Percentiles rank a stretch among this genome's conserved stretches.
Conservation (phyloP, 2,797 vertebrate genomes). For the Sarcophilus harrisii region DNA sequence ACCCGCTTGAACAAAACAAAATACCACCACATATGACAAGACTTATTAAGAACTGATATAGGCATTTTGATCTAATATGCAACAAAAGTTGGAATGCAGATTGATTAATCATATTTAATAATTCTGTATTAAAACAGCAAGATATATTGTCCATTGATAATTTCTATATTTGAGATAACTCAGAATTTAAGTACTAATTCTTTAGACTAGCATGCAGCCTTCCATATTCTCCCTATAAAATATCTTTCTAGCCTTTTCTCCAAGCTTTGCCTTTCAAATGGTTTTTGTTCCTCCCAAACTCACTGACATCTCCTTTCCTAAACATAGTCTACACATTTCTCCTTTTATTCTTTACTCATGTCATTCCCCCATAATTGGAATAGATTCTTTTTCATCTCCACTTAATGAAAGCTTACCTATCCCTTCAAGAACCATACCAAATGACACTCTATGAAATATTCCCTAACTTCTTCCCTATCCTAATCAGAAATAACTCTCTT, state of each 20-base stretch:
- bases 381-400: neutral
- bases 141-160: neutral
- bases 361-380: neutral
- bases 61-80: constrained; percentile 9
- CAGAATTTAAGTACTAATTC: neutral
- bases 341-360: neutral
- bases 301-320: neutral
- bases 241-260: neutral
- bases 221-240: neutral
- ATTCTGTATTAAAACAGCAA: constrained; percentile 25
- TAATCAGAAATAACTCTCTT: neutral
- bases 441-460: neutral
- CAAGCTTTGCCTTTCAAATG: neutral
- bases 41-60: neutral
- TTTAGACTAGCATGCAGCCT: neutral
- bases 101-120: constrained; percentile 25
- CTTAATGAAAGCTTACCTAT: neutral
- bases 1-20: constrained; percentile 31
- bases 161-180: neutral
- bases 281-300: neutral
- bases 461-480: neutral
- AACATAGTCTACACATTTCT: neutral
- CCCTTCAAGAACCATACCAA: neutral
- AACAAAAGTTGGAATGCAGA: constrained; percentile 2
- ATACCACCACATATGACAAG: neutral